Base-by-base conservation (phyloP, 2,888 invertebrate species). In the Sclerodermus sp. region DNA sequence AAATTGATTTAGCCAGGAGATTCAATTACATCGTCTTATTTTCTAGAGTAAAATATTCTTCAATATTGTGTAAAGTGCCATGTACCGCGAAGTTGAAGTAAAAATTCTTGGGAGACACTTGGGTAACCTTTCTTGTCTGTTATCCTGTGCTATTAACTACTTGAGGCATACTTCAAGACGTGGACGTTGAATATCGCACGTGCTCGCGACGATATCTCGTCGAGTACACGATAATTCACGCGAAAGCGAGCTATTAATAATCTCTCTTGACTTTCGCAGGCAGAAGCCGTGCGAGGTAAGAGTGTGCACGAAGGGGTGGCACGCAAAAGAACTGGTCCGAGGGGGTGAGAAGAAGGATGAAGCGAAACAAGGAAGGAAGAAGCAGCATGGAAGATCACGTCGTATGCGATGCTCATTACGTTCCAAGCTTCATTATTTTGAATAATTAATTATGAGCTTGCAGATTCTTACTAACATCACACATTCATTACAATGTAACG, bases 221-320 rank as follows among this genome's bases (percentile, higher is more conserved):
- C 14, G 44, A 45, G 52, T 44, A 47, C 48, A 45, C 54, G 55
- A 66, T 66, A 64, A 66, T 66, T 66, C 60, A 60, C 51, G 55
- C 57, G 51, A 51, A 54, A 51, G 52, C 54, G 45, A 48, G 60
- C 64, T 59, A 66, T 66, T 66, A 64, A 66, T 66, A 66, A 66
- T 64, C 55, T 59, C 49, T 45, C 50, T 41, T 49, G 51, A 55
- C 58, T 59, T 51, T 51, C 58, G n/a, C n/a, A 45, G 47, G 55
- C 50, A 55, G 53, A 53, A 55, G 51, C 49, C 47, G 47, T 51
- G 53, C 49, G 45, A 46, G 53, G 51, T 45, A 57, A 53, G 57
- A 48, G 23, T 34, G 53, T 47, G 57, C 47, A 49, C 57, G 57
- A 57, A 53, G 52, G 50, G 49, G 47, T 45, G 10, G 37, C 45